Evolutionary conservation across 2,113 vertebrate species (phyloP).

Genomic region (Stercorarius parasiticus): DNA sequence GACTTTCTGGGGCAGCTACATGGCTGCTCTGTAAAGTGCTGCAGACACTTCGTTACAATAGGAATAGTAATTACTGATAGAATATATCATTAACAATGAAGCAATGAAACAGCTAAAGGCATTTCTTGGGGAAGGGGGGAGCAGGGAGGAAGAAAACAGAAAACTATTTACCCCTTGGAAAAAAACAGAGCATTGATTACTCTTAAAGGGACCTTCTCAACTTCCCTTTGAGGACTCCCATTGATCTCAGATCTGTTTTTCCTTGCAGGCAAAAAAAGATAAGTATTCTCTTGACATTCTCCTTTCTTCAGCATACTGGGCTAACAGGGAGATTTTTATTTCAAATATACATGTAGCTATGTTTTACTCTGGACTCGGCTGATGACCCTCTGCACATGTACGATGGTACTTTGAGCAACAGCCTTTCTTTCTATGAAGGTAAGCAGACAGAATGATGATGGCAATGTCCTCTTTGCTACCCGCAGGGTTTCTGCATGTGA

Average conservation of each 20-base stretch:
- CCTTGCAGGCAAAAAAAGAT: not conserved
- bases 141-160: not conserved
- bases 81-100: not conserved
- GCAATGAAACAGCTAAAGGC: not conserved
- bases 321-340: conserved; percentile 27
- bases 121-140: not conserved
- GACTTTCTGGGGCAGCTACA: not conserved
- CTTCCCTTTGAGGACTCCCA: conserved; percentile 46
- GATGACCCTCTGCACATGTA: not conserved
- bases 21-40: not conserved
- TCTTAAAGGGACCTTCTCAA: conserved; percentile 38
- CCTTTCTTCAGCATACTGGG: conserved; percentile 1
- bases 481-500: not conserved
- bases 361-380: not conserved
- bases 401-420: not conserved
- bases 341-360: not conserved
- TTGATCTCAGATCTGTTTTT: conserved; percentile 40
- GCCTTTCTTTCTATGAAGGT: not conserved
- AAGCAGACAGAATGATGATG: not conserved
- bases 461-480: not conserved
- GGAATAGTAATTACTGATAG: not conserved
- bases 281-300: conserved; percentile 42
- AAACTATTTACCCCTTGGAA: not conserved
- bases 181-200: conserved; percentile 27
- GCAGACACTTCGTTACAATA: not conserved